phyloP scores from a whole-genome alignment of 2,797 vertebrate species.

The Chaetophractus vellerosus region DNA sequence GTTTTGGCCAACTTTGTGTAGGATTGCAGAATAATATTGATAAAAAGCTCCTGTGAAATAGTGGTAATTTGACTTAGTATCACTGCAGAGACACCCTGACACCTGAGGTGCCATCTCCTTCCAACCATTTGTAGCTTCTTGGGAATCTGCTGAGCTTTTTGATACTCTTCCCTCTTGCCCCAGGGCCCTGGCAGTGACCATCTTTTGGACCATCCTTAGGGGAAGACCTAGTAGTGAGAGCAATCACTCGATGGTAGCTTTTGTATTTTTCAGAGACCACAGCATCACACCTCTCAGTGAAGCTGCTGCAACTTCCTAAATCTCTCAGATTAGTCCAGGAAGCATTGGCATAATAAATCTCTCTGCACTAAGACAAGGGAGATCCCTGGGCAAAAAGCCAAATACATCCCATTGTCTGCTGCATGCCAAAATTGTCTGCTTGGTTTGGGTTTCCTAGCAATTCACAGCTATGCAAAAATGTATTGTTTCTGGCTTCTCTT shows the following conservation, averaged over 20 bases:
- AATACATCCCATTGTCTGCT: not conserved
- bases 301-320: not conserved
- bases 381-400: not conserved
- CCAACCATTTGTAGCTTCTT: not conserved
- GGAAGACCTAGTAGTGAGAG: not conserved
- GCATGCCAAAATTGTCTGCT: not conserved
- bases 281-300: not conserved
- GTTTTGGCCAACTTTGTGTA: not conserved
- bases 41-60: not conserved
- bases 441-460: constrained; percentile 13
- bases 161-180: not conserved
- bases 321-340: not conserved
- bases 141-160: not conserved
- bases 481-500: not conserved
- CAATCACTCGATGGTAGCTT: not conserved
- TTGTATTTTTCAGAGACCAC: constrained; percentile 33
- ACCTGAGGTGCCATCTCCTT: not conserved
- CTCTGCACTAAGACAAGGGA: not conserved
- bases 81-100: not conserved
- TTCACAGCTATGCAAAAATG: not conserved
- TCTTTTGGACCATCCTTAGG: not conserved
- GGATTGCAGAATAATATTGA: not conserved
- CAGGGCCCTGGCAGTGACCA: not conserved
- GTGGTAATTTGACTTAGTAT: not conserved
- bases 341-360: not conserved